Evolutionary conservation across 2,888 invertebrate genomes (phyloP).

Genomic region (Lasioglossum marginatum): DNA sequence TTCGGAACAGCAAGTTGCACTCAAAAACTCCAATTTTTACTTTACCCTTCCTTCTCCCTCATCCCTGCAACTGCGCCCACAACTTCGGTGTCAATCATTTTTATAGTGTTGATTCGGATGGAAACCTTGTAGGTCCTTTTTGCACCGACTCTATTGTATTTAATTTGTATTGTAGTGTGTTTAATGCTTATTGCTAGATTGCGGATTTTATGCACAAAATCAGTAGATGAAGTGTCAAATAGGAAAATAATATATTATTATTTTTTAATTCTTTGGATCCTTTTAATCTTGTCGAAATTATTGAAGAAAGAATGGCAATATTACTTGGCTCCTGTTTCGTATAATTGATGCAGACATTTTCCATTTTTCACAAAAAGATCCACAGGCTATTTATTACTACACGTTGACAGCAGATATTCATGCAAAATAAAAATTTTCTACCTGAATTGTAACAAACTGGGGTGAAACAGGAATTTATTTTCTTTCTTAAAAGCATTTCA

Average conservation of each 20-base stretch:
- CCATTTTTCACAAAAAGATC: background rate
- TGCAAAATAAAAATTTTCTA: too few species aligned
- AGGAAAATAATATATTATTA: background rate
- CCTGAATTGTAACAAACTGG: too few species aligned
- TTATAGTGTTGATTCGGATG: background rate
- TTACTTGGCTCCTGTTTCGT: background rate
- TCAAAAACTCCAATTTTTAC: conserved; percentile 6
- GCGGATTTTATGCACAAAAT: background rate
- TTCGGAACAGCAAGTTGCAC: conserved; percentile 1
- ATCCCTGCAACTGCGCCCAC: background rate
- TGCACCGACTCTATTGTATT: too few species aligned
- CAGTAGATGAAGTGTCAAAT: background rate
- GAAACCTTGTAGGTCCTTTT: background rate
- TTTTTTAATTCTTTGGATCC: background rate
- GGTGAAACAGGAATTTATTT: too few species aligned
- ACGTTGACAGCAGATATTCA: too few species aligned
- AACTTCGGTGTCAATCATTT: background rate
- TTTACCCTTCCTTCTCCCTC: background rate
- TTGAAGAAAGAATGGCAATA: background rate
- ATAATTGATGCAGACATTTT: too few species aligned
- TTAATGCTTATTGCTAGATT: background rate
- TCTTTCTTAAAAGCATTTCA: too few species aligned
- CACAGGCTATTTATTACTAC: too few species aligned
- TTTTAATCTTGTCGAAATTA: background rate
- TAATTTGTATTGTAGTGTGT: background rate